Evolutionary conservation across 1,140 invertebrate species (phyloP).

Genomic region (Tribolium madens): DNA sequence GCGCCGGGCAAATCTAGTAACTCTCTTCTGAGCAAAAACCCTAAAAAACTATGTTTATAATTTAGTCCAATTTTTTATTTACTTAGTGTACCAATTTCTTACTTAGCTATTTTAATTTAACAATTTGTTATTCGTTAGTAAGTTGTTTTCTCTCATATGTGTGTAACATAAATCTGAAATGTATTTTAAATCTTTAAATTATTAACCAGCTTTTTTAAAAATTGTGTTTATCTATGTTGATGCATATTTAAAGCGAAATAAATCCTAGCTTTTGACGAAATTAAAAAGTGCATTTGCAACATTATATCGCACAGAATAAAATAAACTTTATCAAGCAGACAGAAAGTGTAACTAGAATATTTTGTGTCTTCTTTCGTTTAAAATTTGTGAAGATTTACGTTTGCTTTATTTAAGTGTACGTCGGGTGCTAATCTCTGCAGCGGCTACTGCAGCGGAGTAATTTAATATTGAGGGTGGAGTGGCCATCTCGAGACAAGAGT

Average conservation of each 20-base stretch:
- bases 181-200: no score
- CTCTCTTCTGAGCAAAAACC: no score
- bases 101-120: no score
- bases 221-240: neutral
- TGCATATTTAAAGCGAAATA: neutral
- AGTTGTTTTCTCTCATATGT: no score
- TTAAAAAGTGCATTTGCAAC: neutral
- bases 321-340: neutral
- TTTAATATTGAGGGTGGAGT: conserved; percentile 46
- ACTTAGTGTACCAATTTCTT: no score
- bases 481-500: conserved; percentile 44
- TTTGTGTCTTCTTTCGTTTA: neutral
- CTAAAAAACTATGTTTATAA: no score
- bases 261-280: neutral
- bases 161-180: no score
- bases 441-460: conserved; percentile 24
- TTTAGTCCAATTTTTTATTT: no score
- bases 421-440: conserved; percentile 8
- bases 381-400: neutral
- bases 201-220: neutral
- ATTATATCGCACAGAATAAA: neutral
- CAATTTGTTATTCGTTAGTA: no score
- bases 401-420: conserved; percentile 8
- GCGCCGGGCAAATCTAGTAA: no score
- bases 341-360: neutral